Base-by-base conservation (phyloP, 2,113 vertebrate genomes). In the Anoplopoma fimbria region DNA sequence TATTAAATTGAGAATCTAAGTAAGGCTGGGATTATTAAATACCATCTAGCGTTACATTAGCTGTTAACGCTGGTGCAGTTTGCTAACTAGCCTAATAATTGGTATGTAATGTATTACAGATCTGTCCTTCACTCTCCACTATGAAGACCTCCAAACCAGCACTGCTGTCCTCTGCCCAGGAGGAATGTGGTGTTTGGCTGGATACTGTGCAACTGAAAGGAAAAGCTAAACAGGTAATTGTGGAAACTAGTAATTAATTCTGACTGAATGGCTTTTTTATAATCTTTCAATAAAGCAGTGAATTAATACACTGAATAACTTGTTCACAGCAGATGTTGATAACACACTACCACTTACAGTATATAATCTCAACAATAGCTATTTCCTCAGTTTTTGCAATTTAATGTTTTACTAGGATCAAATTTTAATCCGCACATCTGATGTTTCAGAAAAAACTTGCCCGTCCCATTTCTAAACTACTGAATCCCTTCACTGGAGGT, bases 141-240 rank as follows among this genome's bases (percentile, higher is more conserved):
- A 95, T 94, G 93, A 93, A 95, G 83, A 75, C 34, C 8, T 65
- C 64, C 7, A 94, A 84, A 74, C 17, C 61, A 27, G 42, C 71
- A 6, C 27, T 1, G 0, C 78, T 83, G 31, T 77, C 34, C 7
- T 33, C 29, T 13, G 33, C 33, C 25, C 73, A 87, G n/a, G 93
- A 90, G 31, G 91, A 93, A 15, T 95, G 95, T 85, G 95, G 93
- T 1, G 91, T 95, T 77, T 96, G 95, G 95, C 51, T 96, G 53
- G 95, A 96, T 87, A 90, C 94, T 3, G 83, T 89, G 19, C 84
- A 93, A 4, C 86, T 95, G 7, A 95, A 93, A 84, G 82, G 19
- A 77, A 94, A 94, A 89, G 90, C 86, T n/a, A 94, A 93, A 88
- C 73, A 86, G 90, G 95, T 95, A 63, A 87, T 8, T 47, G 17